Base-by-base conservation (phyloP, 2,113 vertebrate genomes). In the Murina feae region DNA sequence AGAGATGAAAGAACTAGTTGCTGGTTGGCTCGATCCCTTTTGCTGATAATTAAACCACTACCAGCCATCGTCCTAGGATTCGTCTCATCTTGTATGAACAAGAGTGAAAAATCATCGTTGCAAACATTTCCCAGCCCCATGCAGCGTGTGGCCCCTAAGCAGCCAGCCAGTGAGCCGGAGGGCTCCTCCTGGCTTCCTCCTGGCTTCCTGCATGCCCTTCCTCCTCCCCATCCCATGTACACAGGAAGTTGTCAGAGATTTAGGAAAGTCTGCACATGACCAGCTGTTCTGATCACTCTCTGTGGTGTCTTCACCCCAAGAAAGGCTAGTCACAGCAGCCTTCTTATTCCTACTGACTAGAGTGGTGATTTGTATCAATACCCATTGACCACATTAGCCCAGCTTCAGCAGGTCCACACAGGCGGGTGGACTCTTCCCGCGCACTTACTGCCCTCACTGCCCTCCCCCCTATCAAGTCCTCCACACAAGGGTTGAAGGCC, bases 101-200 rank as follows among this genome's bases (percentile, higher is more conserved):
- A 37, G 65, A 89, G 75, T 58, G 32, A 71, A 74, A 86, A 91
- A 55, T 32, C 81, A 80, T 35, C 11, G 0, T 60, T 35, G 13
- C 5, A 53, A 69, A 92, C 2, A 1, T 53, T 75, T 75, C 71
- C 71, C 66, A 76, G 51, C 35, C 81, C 78, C 55, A n/a, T 3
- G 44, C 37, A 37, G 60, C 0, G 0, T 37, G 30, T 2, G 39
- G 28, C 44, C 66, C 28, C 25, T 8, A 60, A 89, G 44, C 3
- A 3, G 37, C 51, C 13, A 8, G 39, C 53, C 32, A n/a, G 35
- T 0, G 1, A 51, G 42, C 13, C 1, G 0, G 42, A 42, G 3
- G 69, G 9, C n/a, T 71, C 66, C 11, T 37, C 25, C 32, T 3
- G 23, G 39, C 37, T n/a, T 71, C 66, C 11, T 37, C 25, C 32